A percentile compares a stretch with the other conserved stretches of the same genome.
These are phyloP conservation scores for Pteropus alecto DNA, from an alignment of 2,113 vertebrate genomes.

Conservation along the genomic window DNA sequence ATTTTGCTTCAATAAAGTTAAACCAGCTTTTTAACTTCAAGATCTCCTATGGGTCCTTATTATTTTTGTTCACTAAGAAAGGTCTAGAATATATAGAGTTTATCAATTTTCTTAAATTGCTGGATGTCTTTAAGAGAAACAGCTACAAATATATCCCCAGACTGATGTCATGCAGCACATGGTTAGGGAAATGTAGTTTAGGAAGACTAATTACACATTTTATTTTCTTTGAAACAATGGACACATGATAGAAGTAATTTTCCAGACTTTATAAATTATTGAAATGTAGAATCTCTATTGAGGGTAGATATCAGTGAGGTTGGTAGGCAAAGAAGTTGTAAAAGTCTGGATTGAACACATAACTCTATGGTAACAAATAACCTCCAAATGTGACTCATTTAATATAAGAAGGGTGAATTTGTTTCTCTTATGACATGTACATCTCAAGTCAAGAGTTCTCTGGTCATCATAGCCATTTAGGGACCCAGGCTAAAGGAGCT, in stretches of 20 bases:
- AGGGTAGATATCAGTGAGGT: background rate
- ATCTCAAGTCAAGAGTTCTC: background rate
- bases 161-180: background rate
- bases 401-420: background rate
- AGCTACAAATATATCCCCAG: background rate
- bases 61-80: background rate
- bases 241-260: background rate
- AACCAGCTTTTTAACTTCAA: background rate
- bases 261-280: background rate
- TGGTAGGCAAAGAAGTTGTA: background rate
- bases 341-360: background rate
- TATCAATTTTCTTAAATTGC: background rate
- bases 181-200: background rate
- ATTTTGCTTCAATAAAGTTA: background rate
- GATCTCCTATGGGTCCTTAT: background rate
- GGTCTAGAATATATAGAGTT: background rate
- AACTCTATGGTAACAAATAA: background rate
- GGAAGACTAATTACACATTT: background rate
- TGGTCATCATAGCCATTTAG: background rate
- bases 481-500: too few relatives aligned
- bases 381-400: background rate
- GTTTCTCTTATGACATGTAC: background rate
- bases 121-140: background rate
- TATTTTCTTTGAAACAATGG: background rate
- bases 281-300: background rate